Base-by-base conservation (phyloP, 2,888 invertebrate species). In the Lasioglossum pauxillum region DNA sequence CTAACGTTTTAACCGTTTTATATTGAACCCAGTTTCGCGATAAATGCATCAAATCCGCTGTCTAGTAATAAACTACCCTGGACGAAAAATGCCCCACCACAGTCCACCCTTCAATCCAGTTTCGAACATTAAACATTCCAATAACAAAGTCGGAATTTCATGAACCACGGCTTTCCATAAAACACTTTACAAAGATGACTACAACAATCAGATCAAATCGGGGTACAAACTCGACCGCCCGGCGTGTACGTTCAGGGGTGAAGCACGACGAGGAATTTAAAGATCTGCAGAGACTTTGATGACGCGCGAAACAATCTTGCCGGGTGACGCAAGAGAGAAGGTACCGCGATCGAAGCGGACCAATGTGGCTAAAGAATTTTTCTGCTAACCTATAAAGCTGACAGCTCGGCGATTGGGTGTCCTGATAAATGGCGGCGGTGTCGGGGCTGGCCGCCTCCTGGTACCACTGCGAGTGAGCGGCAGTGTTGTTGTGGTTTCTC, bases 361-460 rank as follows among this genome's bases (percentile, higher is more conserved):
- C 41, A 12, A 38, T 5, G 8, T 5, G 0, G 0, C 23, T 5
- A n/a, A 12, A 38, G 7, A 3, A 74, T 41, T n/a, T 60, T n/a
- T 16, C 10, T 49, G 27, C 75, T 90, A 80, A 95, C 95, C 95
- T 94, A 85, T 95, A 95, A 77, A 95, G 91, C 90, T 95, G 95
- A 86, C 95, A 94, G 88, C 93, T 95, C 41, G 95, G 94, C 8
- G 95, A 95, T 82, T 95, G 95, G 0, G 95, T 95, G 19, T 95
- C 95, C 88, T 95, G 95, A 83, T 95, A 95, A 89, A 95, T 95
- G 12, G 94, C 92, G 0, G 95, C 93, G 5, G 93, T 85, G 80
- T 95, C 95, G 1, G 95, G 95, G 88, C 95, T 95, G 8, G 94
- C 92, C 0, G 95, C 94, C 84, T 95, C 95, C 84, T 95, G 95